Evolutionary conservation across 35 echinoderm and acorn worm genomes (phyloP), one percentile per base, ranked within the genome.

Genomic region (Strongylocentrotus purpuratus): DNA sequence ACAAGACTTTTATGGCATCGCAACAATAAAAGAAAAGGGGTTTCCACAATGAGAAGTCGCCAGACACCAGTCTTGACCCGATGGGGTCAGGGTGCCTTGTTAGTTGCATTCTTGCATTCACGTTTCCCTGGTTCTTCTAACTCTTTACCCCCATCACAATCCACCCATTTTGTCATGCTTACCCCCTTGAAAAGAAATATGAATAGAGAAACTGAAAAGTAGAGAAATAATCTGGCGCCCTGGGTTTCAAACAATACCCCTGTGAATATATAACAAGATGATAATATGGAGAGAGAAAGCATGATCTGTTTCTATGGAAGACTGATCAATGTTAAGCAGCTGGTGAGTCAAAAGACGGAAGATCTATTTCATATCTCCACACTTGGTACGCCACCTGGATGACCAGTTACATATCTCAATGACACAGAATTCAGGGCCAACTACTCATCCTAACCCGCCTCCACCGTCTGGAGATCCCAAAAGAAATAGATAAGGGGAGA

Each of bases 1-100:
- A 46, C 91, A 93, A 93, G 91, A 58, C 46, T 93, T 93, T 58
- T 93, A 93, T 93, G 91, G 91, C 46, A 93, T 89, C 91, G 46
- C 65, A 31, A 93, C 47, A 93, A 78, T 28, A 78, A n/a, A 78
- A 41, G 87, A 93, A 93, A 93, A 93, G 91, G 91, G 48, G 47
- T 17, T 46, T 93, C 2, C 10, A 93, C 48, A 50, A 93, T 46
- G 48, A 93, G 48, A 46, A 93, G 47, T 58, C 89, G 46, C 89
- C 89, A 91, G 89, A 93, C 46, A 48, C 22, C 46, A 93, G 91
- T 93, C 91, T 93, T 93, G 91, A 93, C 91, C 91, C 48, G 91
- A 93, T 93, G 46, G 31, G 91, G 91, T 93, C 91, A 93, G 91
- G 91, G 91, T 46, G 91, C 91, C 46, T 89, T 11, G 45, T 58